A percentile compares a stretch with the other conserved stretches of the same genome.
Evolutionary conservation across 2,113 vertebrate genomes (phyloP).

Genomic region (Pimephales promelas): DNA sequence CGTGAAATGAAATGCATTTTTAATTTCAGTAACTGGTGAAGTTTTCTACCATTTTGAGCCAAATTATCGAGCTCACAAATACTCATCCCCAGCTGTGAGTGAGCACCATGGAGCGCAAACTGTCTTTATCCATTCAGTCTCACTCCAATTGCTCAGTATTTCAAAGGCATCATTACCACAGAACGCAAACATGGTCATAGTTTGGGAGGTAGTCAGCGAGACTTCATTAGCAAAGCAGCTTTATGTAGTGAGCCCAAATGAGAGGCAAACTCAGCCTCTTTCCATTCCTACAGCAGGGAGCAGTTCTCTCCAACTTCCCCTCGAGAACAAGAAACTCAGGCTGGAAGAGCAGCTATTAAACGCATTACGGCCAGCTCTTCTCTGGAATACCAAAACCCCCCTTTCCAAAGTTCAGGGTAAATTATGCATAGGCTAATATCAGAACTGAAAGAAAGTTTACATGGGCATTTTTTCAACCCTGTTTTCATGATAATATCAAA

Average conservation of each 20-base stretch:
- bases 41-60: neutral
- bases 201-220: slow-evolving; percentile 3
- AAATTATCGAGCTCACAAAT: neutral
- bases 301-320: slow-evolving; percentile 26
- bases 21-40: neutral
- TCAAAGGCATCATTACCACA: slow-evolving; percentile 31
- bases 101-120: neutral
- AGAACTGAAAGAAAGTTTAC: slow-evolving; percentile 4
- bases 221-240: slow-evolving; percentile 46
- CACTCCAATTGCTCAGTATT: slow-evolving; percentile 14
- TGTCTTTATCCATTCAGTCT: slow-evolving; percentile 9
- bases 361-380: slow-evolving; percentile 27
- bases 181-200: slow-evolving; percentile 6
- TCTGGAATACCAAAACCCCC: neutral
- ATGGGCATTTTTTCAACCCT: neutral
- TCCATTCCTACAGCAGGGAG: slow-evolving; percentile 8
- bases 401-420: slow-evolving; percentile 3
- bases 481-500: neutral
- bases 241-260: slow-evolving; percentile 39
- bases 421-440: slow-evolving; percentile 25
- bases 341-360: slow-evolving; percentile 43
- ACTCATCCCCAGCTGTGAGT: neutral
- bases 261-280: slow-evolving; percentile 7
- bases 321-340: slow-evolving; percentile 21
- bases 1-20: neutral